phyloP scores from a whole-genome alignment of 2,113 vertebrate genomes.

The Pavo muticus region DNA sequence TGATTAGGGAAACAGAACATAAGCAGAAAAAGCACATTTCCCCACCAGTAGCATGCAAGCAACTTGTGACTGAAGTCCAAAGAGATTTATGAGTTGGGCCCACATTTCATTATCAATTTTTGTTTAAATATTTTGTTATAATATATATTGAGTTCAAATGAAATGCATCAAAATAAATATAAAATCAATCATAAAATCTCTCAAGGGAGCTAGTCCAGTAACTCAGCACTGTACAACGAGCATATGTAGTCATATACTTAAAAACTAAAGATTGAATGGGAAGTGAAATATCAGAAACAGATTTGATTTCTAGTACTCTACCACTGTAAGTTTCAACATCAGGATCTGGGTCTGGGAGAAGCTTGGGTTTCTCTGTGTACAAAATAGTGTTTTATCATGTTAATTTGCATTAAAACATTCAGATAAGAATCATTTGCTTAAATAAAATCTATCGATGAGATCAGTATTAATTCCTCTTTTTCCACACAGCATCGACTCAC shows the following conservation, averaged over 20 bases:
- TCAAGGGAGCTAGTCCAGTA: neutral
- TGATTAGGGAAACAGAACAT: conserved; percentile 35
- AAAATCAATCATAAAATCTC: neutral
- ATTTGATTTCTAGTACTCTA: conserved; percentile 85
- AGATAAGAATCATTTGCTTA: conserved; percentile 63
- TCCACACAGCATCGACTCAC: neutral
- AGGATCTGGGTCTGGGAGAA: conserved; percentile 81
- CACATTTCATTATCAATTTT: neutral
- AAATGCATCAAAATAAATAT: neutral
- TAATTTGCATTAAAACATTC: conserved; percentile 63
- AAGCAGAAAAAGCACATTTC: conserved; percentile 69
- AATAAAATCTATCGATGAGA: conserved; percentile 33
- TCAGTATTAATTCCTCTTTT: conserved; percentile 29
- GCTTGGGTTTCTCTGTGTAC: conserved; percentile 84
- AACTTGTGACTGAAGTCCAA: neutral
- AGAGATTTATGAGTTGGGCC: conserved; percentile 62
- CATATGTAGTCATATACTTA: conserved; percentile 48
- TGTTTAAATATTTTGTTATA: neutral
- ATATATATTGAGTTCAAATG: neutral
- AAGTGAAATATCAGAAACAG: conserved; percentile 71
- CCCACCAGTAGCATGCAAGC: conserved; percentile 37
- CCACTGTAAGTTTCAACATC: conserved; percentile 86
- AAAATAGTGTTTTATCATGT: conserved; percentile 77
- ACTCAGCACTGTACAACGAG: conserved; percentile 71
- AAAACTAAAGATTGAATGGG: conserved; percentile 66